A percentile compares a stretch with the other conserved stretches of the same genome.
Conservation (phyloP, 2,797 vertebrate species). For the Odontamblyopus lacepedii region DNA sequence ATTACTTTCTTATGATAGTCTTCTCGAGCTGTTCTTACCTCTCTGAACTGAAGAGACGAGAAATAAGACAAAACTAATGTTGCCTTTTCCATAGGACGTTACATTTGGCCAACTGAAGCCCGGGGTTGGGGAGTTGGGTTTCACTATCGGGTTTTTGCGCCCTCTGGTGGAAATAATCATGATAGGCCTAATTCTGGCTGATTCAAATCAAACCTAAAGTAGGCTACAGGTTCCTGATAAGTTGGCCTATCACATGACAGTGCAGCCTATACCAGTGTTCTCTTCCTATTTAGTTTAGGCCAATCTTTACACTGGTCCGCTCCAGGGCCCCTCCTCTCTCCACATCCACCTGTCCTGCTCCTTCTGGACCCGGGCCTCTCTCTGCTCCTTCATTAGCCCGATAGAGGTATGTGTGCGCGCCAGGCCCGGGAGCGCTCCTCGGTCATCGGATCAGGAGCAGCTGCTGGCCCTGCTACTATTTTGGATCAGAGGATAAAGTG, state of each 20-base stretch:
- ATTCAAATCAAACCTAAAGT: too few relatives aligned
- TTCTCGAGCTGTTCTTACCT: too few relatives aligned
- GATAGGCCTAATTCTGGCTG: too few relatives aligned
- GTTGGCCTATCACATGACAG: too few relatives aligned
- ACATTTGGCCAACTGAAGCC: not conserved
- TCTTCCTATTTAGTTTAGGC: not conserved
- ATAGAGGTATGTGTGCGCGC: not conserved
- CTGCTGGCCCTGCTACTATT: slow-evolving; percentile 76
- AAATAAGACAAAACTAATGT: too few relatives aligned
- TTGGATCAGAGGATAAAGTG: slow-evolving; percentile 77
- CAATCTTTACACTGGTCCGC: not conserved
- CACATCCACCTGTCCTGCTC: slow-evolving; percentile 72
- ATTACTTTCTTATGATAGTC: not conserved
- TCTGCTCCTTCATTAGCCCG: not conserved
- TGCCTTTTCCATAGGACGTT: too few relatives aligned
- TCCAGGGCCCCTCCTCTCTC: slow-evolving; percentile 65
- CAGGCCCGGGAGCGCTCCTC: slow-evolving; percentile 52
- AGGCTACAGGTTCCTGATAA: too few relatives aligned
- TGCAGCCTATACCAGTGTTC: not conserved
- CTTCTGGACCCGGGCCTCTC: slow-evolving; percentile 67
- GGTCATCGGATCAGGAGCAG: slow-evolving; percentile 81
- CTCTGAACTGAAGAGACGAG: too few relatives aligned
- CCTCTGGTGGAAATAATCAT: not conserved
- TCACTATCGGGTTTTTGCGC: not conserved
- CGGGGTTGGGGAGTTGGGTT: not conserved